Evolutionary conservation across 2,888 invertebrate species (phyloP).

Genomic region (Macrosoma leucophasiata): DNA sequence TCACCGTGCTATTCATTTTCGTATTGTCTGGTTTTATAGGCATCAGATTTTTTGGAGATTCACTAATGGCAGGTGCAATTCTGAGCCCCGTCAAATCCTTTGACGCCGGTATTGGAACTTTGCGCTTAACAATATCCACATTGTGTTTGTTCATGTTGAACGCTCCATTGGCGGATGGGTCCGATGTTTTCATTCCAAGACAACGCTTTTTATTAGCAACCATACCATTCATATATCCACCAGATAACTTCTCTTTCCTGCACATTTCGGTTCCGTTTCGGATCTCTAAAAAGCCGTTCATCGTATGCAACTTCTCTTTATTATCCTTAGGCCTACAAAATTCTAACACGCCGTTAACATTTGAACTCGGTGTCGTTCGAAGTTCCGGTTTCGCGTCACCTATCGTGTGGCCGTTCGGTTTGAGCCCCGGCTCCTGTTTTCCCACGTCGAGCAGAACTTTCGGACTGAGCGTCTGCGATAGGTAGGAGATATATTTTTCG

Average conservation of each 20-base stretch:
- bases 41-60: constrained; percentile 42
- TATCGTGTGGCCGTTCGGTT: constrained; percentile 27
- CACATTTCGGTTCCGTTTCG: constrained; percentile 43
- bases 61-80: constrained; percentile 42
- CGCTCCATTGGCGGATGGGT: constrained; percentile 59
- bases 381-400: constrained; percentile 40
- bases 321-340: constrained; percentile 43
- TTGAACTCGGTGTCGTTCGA: constrained; percentile 36
- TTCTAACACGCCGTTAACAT: constrained; percentile 45
- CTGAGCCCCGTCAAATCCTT: constrained; percentile 39
- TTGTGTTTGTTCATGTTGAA: constrained; percentile 34
- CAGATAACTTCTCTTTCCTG: constrained; percentile 40
- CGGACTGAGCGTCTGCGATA: constrained; percentile 66
- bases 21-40: constrained; percentile 41
- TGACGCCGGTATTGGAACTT: constrained; percentile 50
- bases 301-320: constrained; percentile 43
- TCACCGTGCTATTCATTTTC: constrained; percentile 54
- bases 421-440: constrained; percentile 42
- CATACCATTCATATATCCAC: constrained; percentile 45
- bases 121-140: constrained; percentile 34
- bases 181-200: constrained; percentile 18
- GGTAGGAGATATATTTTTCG: constrained; percentile 68
- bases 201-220: constrained; percentile 45
- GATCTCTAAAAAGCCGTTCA: constrained; percentile 60
- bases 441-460: constrained; percentile 63